Evolutionary conservation across 2,888 invertebrate species (phyloP).

Genomic region (Cantharis flavilabris): DNA sequence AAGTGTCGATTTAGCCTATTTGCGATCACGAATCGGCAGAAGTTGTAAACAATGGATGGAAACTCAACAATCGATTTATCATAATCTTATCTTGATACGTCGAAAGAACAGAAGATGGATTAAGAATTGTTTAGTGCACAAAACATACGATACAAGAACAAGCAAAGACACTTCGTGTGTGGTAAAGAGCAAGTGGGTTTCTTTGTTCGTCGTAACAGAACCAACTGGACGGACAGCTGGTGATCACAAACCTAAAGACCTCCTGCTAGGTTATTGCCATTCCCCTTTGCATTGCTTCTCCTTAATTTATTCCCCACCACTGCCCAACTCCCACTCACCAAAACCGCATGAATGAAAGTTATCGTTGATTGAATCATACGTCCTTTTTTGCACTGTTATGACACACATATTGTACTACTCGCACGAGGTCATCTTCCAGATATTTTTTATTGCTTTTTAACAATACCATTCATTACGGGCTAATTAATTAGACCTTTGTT

Average conservation of each 20-base stretch:
- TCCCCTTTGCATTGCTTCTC: conserved; percentile 19
- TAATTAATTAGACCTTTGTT: neutral
- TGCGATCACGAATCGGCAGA: neutral
- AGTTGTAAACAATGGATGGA: neutral
- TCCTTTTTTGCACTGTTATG: conserved; percentile 28
- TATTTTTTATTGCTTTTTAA: conserved; percentile 10
- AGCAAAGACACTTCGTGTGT: conserved; percentile 29
- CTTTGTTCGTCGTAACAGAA: conserved; percentile 21
- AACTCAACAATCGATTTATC: conserved; percentile 8
- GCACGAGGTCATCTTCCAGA: conserved; percentile 26
- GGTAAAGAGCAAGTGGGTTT: conserved; percentile 29
- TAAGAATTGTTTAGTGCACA: conserved; percentile 15
- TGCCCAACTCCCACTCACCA: conserved; percentile 24
- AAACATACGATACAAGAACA: conserved; percentile 2
- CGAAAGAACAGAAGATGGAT: conserved; percentile 12
- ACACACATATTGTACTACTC: conserved; percentile 28
- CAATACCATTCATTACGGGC: neutral
- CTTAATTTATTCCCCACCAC: conserved; percentile 22
- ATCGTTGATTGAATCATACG: conserved; percentile 37
- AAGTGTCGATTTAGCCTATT: neutral
- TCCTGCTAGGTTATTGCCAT: conserved; percentile 37
- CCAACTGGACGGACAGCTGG: conserved; percentile 31
- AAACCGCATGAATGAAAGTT: conserved; percentile 35
- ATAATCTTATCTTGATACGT: conserved; percentile 9
- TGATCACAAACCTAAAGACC: conserved; percentile 33